phyloP scores from a whole-genome alignment of 2,888 invertebrate species.

The Sceliomorpha sp. region DNA sequence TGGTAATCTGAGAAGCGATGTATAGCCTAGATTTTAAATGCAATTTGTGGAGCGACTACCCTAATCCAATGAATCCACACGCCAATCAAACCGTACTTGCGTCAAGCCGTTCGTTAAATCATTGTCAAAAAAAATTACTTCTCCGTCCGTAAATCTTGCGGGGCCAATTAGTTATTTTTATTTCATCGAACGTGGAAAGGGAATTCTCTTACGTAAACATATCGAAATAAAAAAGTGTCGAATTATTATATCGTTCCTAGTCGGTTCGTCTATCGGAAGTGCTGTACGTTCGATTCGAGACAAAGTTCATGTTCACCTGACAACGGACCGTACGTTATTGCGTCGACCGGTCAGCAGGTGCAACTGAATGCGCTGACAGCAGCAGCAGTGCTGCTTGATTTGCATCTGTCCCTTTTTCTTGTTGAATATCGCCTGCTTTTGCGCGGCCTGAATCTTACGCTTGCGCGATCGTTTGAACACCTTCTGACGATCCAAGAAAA shows the following conservation, averaged over 20 bases:
- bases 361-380: constrained; percentile 75
- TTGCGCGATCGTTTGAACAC: constrained; percentile 71
- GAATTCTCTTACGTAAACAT: no score
- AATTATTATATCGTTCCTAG: no score
- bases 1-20: constrained; percentile 24
- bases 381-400: constrained; percentile 71
- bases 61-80: constrained; percentile 16
- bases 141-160: no score
- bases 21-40: constrained; percentile 46
- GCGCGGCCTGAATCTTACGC: constrained; percentile 69
- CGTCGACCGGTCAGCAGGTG: constrained; percentile 74
- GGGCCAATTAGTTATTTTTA: no score
- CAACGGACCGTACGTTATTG: constrained; percentile 73
- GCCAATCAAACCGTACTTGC: no score
- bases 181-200: no score
- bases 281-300: no score
- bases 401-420: constrained; percentile 63
- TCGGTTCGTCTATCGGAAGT: no score
- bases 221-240: no score
- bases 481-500: constrained; percentile 77
- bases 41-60: constrained; percentile 18
- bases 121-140: no score
- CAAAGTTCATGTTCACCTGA: constrained; percentile 71
- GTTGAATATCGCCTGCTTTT: constrained; percentile 54
- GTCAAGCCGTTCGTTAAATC: no score